Evolutionary conservation across 1,140 invertebrate species (phyloP).

Genomic region (Drosophila watanabei): DNA sequence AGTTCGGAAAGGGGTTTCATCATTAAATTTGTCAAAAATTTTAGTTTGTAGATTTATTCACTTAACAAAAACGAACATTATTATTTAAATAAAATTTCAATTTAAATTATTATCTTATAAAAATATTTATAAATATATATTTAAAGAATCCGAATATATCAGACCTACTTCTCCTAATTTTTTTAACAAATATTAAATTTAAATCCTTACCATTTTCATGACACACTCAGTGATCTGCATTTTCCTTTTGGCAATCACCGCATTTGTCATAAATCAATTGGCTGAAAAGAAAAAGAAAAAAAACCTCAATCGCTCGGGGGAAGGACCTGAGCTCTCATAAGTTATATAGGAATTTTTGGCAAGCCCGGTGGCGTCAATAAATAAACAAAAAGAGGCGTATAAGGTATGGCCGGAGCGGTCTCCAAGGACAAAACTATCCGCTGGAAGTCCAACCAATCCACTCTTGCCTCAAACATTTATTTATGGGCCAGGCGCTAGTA

Average conservation of each 20-base stretch:
- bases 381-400: slow-evolving; percentile 78
- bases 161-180: not conserved
- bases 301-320: slow-evolving; percentile 2
- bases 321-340: slow-evolving; percentile 62
- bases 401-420: slow-evolving; percentile 49
- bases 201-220: slow-evolving; percentile 17
- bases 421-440: slow-evolving; percentile 75
- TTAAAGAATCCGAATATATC: not conserved
- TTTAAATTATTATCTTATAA: no score
- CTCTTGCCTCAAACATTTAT: slow-evolving; percentile 68
- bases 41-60: no score
- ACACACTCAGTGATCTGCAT: slow-evolving; percentile 26
- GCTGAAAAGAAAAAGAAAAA: not conserved
- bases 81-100: no score
- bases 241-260: slow-evolving; percentile 60
- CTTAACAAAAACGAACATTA: no score
- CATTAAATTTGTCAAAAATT: no score
- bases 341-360: slow-evolving; percentile 77
- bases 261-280: slow-evolving; percentile 68
- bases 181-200: not conserved
- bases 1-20: no score
- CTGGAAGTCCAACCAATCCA: slow-evolving; percentile 51
- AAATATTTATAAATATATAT: no score
- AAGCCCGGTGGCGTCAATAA: slow-evolving; percentile 75
- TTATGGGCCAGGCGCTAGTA: slow-evolving; percentile 55